Base-by-base conservation (phyloP, 2,113 vertebrate genomes). In the Gavialis gangeticus region DNA sequence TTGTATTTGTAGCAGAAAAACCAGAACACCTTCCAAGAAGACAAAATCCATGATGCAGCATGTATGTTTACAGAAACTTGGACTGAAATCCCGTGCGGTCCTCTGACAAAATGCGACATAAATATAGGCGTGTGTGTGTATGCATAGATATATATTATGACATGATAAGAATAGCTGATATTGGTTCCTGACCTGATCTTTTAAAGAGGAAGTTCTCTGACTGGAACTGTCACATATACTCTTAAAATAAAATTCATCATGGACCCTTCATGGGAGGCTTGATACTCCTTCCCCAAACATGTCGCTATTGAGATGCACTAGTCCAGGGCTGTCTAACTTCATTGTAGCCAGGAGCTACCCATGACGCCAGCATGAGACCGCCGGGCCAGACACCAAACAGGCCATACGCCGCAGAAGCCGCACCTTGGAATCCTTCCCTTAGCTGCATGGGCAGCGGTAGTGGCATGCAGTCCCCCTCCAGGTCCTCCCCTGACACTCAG, bases 231-330 rank as follows among this genome's bases (percentile, higher is more conserved):
- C 54, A 83, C 60, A 73, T 83, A 17, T 12, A 82, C 54, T 67
- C 60, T 95, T 69, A 95, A 92, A 95, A 93, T 82, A 82, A 75
- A 37, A 1, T 82, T 85, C 64, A 66, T 84, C 69, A 46, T 58
- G 66, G 24, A 87, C 63, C 57, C 80, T 88, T 79, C 88, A 46
- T n/a, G 75, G 83, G n/a, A 85, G 34, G 28, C 34, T 87, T 78
- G 56, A 69, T 76, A 28, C 4, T 91, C 5, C 63, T 64, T 91
- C 64, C 80, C 56, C 69, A 66, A 24, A 76, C 2, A 80, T 27
- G 67, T 60, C 75, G 76, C 17, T 46, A 16, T 15, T 87, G n/a
- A 91, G 22, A 66, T 27, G 25, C 5, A 54, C 19, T 15, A 67
- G 46, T 46, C 46, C 46, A 46, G 46, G 8, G 46, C 46, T 46